Conservation (phyloP, 23 tunicate genomes). For the Trididemnum nubilum region DNA sequence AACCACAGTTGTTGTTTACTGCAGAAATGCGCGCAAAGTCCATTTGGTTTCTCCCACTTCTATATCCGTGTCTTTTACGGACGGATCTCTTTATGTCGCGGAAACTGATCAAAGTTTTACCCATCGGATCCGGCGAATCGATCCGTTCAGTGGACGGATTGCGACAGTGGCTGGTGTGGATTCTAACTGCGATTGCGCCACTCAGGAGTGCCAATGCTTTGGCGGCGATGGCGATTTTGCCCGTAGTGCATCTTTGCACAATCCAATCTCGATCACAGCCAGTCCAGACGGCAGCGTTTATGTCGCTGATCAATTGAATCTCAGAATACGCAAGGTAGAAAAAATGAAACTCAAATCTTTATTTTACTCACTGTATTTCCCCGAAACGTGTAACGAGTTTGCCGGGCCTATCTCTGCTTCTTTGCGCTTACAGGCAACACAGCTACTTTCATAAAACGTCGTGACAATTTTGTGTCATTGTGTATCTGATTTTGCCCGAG, state of each 20-base stretch:
- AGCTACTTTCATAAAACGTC: background rate
- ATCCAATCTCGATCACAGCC: conserved; percentile 75
- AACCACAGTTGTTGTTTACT: too few species aligned
- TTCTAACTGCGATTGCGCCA: conserved; percentile 81
- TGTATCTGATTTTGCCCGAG: background rate
- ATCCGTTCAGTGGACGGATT: conserved; percentile 64
- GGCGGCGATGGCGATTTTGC: conserved; percentile 91
- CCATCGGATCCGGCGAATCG: conserved; percentile 68
- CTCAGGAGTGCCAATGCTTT: conserved; percentile 79
- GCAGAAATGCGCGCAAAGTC: conserved; percentile 67
- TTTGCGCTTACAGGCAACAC: too few species aligned
- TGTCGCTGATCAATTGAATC: conserved; percentile 79
- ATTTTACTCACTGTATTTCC: conserved; percentile 63
- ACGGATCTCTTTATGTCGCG: conserved; percentile 78
- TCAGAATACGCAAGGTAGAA: conserved; percentile 74
- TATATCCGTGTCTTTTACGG: conserved; percentile 62
- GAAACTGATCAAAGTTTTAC: conserved; percentile 71
- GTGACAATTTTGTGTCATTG: background rate
- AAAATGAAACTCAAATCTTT: too few species aligned
- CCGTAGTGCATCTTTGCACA: conserved; percentile 67
- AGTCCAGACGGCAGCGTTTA: conserved; percentile 73
- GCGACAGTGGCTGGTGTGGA: conserved; percentile 78
- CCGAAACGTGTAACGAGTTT: conserved; percentile 64
- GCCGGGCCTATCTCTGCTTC: conserved; percentile 55
- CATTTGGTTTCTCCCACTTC: conserved; percentile 66